A percentile compares a stretch with the other conserved stretches of the same genome.
These are phyloP conservation scores for Clarias macrocephalus DNA, from an alignment of 2,113 vertebrate species.

Conservation along the genomic window DNA sequence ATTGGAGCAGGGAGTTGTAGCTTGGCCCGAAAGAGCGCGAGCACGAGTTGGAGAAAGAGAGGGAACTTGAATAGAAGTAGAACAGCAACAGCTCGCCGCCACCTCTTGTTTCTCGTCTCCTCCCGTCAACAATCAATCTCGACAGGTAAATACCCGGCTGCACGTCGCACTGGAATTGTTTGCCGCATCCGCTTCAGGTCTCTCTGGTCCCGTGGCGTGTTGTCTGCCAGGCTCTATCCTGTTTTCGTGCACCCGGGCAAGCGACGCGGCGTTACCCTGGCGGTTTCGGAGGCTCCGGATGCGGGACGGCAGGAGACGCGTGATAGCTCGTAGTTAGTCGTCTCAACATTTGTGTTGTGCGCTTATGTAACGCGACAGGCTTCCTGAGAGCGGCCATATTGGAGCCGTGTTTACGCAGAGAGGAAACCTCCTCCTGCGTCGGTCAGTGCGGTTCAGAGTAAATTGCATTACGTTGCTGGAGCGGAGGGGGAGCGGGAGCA, in stretches of 20 bases:
- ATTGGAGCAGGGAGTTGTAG: conserved; percentile 86
- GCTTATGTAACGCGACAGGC: conserved; percentile 34
- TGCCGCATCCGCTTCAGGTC: conserved; percentile 11
- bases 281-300: neutral
- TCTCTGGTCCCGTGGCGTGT: neutral
- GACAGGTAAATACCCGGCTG: conserved; percentile 44
- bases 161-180: conserved; percentile 18
- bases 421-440: conserved; percentile 39
- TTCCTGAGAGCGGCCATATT: conserved; percentile 45
- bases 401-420: conserved; percentile 35
- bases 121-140: conserved; percentile 23
- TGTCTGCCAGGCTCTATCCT: conserved; percentile 31
- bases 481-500: neutral
- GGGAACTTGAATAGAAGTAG: conserved; percentile 36
- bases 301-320: conserved; percentile 7
- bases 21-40: conserved; percentile 64
- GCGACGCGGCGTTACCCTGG: neutral
- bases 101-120: conserved; percentile 2
- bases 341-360: too few species aligned
- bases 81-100: conserved; percentile 24
- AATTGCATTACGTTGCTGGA: conserved; percentile 36
- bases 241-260: conserved; percentile 36
- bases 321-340: conserved; percentile 25
- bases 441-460: conserved; percentile 31
- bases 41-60: conserved; percentile 48